A percentile compares a stretch with the other conserved stretches of the same genome.
phyloP scores from a whole-genome alignment of 1,140 invertebrate genomes.

The Tetragnatha versicolor region DNA sequence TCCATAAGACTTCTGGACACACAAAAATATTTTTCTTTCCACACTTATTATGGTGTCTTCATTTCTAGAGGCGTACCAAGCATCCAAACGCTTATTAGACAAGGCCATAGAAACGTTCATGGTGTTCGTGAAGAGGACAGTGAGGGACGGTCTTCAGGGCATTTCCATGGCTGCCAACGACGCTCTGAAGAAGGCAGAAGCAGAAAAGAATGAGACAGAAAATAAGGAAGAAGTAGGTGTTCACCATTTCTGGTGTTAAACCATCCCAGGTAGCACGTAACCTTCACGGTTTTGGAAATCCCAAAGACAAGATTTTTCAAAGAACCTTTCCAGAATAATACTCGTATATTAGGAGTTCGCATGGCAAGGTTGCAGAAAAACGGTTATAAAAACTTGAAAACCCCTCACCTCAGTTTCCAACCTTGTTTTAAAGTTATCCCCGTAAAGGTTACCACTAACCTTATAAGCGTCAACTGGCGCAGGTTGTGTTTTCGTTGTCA shows the following conservation, averaged over 20 bases:
- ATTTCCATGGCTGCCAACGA: not conserved
- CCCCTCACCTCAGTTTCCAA: no score
- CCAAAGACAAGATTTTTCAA: no score
- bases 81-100: not conserved
- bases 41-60: not conserved
- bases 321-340: no score
- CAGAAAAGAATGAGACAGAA: not conserved
- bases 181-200: not conserved
- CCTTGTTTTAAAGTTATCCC: no score
- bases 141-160: conserved; percentile 19
- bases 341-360: no score
- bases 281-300: no score
- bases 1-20: no score
- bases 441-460: no score
- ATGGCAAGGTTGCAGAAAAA: no score
- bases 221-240: not conserved
- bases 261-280: not conserved
- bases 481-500: no score
- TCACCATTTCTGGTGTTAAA: not conserved
- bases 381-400: no score
- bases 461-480: no score
- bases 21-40: not conserved
- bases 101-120: not conserved
- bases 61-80: not conserved
- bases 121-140: not conserved